A percentile compares a stretch with the other conserved stretches of the same genome.
phyloP scores from a whole-genome alignment of 2,113 vertebrate genomes.

The Ammospiza caudacuta region DNA sequence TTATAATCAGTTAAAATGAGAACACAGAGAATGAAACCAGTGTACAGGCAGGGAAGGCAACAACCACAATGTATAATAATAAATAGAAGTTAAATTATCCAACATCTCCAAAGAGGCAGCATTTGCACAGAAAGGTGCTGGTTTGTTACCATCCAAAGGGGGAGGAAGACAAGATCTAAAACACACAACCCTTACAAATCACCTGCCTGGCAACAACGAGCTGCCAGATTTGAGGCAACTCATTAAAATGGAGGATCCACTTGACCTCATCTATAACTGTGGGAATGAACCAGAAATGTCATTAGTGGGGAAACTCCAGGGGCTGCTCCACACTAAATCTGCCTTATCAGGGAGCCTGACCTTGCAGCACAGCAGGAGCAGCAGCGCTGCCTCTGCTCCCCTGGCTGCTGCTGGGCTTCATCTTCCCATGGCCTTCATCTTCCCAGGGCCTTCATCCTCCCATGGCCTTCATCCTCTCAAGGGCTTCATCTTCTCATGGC shows the following conservation, averaged over 20 bases:
- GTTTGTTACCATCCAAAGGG: neutral
- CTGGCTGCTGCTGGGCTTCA: rapidly evolving
- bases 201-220: neutral
- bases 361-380: neutral
- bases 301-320: neutral
- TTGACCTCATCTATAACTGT: neutral
- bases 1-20: constrained; percentile 68
- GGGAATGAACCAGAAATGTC: neutral
- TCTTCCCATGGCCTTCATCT: too few species aligned
- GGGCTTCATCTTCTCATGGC: too few species aligned
- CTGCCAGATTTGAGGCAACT: neutral
- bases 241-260: neutral
- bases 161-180: constrained; percentile 16
- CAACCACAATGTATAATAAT: constrained; percentile 19
- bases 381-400: neutral
- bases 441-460: too few species aligned
- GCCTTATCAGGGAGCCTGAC: neutral
- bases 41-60: constrained; percentile 51
- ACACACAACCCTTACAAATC: neutral
- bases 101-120: neutral
- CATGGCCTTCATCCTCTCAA: too few species aligned
- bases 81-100: constrained; percentile 58
- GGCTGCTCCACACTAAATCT: neutral
- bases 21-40: constrained; percentile 44
- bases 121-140: neutral